Conservation (phyloP, 2,113 vertebrate genomes). For the Oryzias woworae region DNA sequence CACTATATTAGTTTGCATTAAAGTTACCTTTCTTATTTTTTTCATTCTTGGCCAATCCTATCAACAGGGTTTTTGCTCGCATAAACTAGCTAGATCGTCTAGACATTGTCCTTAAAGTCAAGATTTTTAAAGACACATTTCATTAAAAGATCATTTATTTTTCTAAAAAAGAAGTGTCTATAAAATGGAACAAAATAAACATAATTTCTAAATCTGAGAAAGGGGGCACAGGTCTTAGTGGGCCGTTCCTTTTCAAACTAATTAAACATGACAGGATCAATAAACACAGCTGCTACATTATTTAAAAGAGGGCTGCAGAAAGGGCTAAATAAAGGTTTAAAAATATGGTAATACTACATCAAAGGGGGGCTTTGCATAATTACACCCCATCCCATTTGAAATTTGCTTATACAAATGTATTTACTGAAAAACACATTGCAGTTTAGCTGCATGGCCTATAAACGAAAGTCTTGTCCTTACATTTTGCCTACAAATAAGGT, state of each 20-base stretch:
- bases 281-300: not conserved
- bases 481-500: slow-evolving; percentile 10
- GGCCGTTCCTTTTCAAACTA: not conserved
- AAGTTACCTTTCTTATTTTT: no score
- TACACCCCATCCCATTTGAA: not conserved
- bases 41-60: no score
- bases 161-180: no score
- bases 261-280: not conserved
- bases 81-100: no score
- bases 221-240: not conserved
- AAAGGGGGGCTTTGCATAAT: not conserved
- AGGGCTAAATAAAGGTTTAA: slow-evolving; percentile 16
- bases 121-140: no score
- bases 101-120: no score
- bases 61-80: no score
- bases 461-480: slow-evolving; percentile 13
- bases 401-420: slow-evolving; percentile 1
- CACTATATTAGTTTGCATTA: no score
- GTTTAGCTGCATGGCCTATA: not conserved
- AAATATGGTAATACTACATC: slow-evolving; percentile 5
- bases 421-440: slow-evolving; percentile 12
- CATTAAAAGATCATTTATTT: no score
- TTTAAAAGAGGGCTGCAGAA: not conserved
- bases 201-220: no score
- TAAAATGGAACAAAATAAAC: no score